Conservation (phyloP, 1,140 invertebrate genomes). For the Lethrus apterus region DNA sequence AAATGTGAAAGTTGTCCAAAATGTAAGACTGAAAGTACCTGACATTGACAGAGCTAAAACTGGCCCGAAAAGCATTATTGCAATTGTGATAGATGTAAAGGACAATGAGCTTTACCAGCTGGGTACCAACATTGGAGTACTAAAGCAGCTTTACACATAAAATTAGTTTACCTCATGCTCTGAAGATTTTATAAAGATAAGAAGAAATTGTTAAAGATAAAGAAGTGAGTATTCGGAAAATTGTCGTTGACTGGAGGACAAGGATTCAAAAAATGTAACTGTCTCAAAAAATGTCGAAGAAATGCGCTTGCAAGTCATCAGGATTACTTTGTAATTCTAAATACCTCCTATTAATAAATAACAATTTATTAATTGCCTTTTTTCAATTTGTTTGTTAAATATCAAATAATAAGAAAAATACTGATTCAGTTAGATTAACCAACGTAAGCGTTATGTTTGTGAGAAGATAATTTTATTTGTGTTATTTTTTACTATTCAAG, state of each 20-base stretch:
- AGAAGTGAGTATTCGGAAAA: slow-evolving; percentile 10
- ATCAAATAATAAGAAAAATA: no score
- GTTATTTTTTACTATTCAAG: no score
- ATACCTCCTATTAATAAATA: no score
- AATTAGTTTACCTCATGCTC: slow-evolving; percentile 12
- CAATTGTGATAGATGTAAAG: slow-evolving; percentile 17
- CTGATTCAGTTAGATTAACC: no score
- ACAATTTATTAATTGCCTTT: no score
- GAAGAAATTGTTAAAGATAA: slow-evolving; percentile 12
- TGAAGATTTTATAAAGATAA: slow-evolving; percentile 7
- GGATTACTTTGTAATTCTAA: not conserved
- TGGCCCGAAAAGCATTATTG: slow-evolving; percentile 11
- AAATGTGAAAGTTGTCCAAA: slow-evolving; percentile 11
- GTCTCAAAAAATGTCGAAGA: slow-evolving; percentile 4
- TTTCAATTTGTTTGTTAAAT: no score
- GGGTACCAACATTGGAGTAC: slow-evolving; percentile 25
- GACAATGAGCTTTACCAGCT: slow-evolving; percentile 11
- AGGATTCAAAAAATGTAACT: slow-evolving; percentile 8
- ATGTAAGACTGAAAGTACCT: slow-evolving; percentile 12
- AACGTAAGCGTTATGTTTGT: no score
- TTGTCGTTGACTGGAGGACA: slow-evolving; percentile 5
- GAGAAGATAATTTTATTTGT: no score
- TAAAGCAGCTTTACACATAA: slow-evolving; percentile 14
- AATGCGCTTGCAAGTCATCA: slow-evolving; percentile 10
- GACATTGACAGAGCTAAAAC: slow-evolving; percentile 9